Conservation (phyloP, 2,888 invertebrate species). For the Embidobia sp. region DNA sequence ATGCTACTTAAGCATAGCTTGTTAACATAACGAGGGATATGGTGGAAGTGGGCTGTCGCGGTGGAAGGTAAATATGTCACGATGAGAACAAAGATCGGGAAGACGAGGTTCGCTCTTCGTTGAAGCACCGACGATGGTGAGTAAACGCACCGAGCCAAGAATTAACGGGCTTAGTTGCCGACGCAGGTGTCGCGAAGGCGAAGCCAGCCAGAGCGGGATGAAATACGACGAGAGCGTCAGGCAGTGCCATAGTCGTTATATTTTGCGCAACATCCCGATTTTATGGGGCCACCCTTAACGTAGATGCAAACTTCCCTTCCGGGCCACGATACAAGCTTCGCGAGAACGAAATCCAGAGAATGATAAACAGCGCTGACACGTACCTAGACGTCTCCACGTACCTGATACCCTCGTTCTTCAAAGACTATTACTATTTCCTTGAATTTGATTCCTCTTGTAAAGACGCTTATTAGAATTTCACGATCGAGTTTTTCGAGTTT, state of each 20-base stretch:
- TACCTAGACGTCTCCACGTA: constrained; percentile 39
- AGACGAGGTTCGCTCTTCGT: constrained; percentile 65
- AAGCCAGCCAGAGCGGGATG: constrained; percentile 76
- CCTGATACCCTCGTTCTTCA: constrained; percentile 20
- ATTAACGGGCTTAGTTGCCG: constrained; percentile 82
- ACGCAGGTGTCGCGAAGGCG: constrained; percentile 79
- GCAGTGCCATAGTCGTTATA: constrained; percentile 78
- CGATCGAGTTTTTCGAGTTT: too few species aligned
- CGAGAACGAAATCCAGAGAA: constrained; percentile 57
- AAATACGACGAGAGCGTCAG: constrained; percentile 79
- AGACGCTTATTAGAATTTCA: too few species aligned
- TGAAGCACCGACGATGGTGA: constrained; percentile 66
- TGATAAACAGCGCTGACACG: constrained; percentile 61
- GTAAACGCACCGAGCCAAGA: constrained; percentile 73
- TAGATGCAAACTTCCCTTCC: constrained; percentile 68
- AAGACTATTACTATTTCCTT: too few species aligned
- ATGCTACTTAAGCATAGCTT: constrained; percentile 40
- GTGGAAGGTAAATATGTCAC: constrained; percentile 64
- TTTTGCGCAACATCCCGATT: constrained; percentile 82
- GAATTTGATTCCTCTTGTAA: too few species aligned
- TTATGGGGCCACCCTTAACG: constrained; percentile 76
- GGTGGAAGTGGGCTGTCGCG: constrained; percentile 50
- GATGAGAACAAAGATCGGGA: constrained; percentile 67
- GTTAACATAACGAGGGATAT: constrained; percentile 55
- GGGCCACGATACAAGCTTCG: constrained; percentile 60